Conservation (phyloP, 2,113 vertebrate genomes). For the Pseudopipra pipra region DNA sequence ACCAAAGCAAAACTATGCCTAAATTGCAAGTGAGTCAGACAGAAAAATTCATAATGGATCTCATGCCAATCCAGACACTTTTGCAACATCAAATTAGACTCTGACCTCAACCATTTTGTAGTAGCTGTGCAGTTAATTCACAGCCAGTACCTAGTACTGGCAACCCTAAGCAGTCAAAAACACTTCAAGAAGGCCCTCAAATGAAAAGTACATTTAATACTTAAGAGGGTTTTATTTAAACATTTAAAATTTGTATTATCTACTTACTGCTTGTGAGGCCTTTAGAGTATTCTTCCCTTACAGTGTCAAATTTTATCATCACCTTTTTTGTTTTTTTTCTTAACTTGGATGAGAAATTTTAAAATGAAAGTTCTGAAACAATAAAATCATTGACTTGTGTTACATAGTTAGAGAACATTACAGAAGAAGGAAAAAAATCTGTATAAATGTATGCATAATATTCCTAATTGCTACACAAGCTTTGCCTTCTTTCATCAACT, state of each 20-base stretch:
- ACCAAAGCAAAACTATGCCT: background rate
- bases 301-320: background rate
- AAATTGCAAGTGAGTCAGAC: background rate
- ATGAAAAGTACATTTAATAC: background rate
- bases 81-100: background rate
- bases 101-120: background rate
- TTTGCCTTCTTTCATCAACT: background rate
- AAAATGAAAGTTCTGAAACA: background rate
- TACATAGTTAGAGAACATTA: background rate
- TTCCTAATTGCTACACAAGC: background rate
- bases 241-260: background rate
- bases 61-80: background rate
- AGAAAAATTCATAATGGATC: background rate
- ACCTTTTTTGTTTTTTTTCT: background rate
- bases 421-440: background rate
- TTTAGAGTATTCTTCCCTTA: background rate
- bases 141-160: accelerated
- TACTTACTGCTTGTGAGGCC: background rate
- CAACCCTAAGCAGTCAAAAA: background rate
- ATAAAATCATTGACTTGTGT: background rate
- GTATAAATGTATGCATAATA: background rate
- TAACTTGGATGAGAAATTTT: background rate
- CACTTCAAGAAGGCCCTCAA: background rate
- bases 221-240: slow-evolving; percentile 37
- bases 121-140: background rate